A percentile compares a stretch with the other conserved stretches of the same genome.
Evolutionary conservation across 2,888 invertebrate species (phyloP).

Genomic region (Hypselothyrea guttata): DNA sequence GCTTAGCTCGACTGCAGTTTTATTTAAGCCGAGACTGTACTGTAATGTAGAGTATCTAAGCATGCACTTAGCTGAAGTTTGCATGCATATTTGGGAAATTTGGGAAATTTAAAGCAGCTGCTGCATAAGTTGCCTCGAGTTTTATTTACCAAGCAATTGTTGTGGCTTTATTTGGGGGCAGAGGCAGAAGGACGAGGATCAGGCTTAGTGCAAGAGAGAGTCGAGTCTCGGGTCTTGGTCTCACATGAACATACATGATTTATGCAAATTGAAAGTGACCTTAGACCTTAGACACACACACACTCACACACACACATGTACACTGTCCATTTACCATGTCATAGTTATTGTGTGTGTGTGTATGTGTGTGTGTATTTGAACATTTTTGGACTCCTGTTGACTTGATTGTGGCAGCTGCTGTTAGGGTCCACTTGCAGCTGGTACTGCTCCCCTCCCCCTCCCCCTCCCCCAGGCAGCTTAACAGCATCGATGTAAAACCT

Average conservation of each 20-base stretch:
- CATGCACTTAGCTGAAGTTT: too few relatives aligned
- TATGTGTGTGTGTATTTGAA: conserved; percentile 28
- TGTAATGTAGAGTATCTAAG: too few relatives aligned
- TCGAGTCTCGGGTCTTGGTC: conserved; percentile 23
- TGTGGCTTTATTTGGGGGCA: conserved; percentile 58
- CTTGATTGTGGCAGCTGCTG: conserved; percentile 69
- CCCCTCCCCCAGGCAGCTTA: too few relatives aligned
- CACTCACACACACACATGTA: conserved; percentile 18
- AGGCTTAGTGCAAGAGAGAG: conserved; percentile 7
- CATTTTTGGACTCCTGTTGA: conserved; percentile 61
- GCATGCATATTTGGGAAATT: conserved; percentile 1
- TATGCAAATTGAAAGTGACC: conserved; percentile 78
- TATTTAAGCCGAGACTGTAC: too few relatives aligned
- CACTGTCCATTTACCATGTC: conserved; percentile 60
- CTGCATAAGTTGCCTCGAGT: conserved; percentile 25
- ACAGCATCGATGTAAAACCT: conserved; percentile 12
- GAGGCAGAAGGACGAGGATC: conserved; percentile 11
- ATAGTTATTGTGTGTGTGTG: conserved; percentile 16
- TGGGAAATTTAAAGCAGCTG: conserved; percentile 37
- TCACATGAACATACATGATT: conserved; percentile 66
- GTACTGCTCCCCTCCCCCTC: too few relatives aligned
- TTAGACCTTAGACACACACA: conserved; percentile 54
- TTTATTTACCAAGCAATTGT: conserved; percentile 59
- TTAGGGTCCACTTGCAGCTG: conserved; percentile 22
- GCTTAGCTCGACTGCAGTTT: too few relatives aligned